These are phyloP conservation scores for Triplophysa bombifrons DNA, from an alignment of 2,797 vertebrate genomes.

Conservation along the genomic window DNA sequence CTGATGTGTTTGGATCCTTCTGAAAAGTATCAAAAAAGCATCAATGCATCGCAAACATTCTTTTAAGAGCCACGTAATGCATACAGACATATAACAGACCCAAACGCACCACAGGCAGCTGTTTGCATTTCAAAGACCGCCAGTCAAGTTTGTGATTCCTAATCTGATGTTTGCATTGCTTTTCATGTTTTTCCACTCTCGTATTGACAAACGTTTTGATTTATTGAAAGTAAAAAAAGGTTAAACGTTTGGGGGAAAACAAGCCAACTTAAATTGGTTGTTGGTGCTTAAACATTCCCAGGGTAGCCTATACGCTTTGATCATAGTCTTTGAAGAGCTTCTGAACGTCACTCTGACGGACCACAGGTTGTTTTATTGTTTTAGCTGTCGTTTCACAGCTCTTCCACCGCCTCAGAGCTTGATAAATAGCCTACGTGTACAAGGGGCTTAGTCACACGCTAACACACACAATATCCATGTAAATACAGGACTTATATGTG, in stretches of 20 bases:
- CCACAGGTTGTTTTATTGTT: constrained; percentile 25
- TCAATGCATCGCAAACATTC: neutral
- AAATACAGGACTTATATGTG: constrained; percentile 40
- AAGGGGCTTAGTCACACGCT: neutral
- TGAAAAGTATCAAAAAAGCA: constrained; percentile 21
- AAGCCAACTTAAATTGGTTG: constrained; percentile 28
- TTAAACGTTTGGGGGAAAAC: constrained; percentile 14
- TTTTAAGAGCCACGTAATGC: constrained; percentile 11
- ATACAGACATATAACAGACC: constrained; percentile 36
- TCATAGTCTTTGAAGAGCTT: constrained; percentile 22
- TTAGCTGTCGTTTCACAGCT: neutral
- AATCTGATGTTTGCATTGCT: constrained; percentile 24
- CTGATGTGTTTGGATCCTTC: neutral
- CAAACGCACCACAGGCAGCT: constrained; percentile 34
- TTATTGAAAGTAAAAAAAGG: constrained; percentile 1
- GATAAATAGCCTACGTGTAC: constrained; percentile 47
- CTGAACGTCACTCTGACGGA: neutral
- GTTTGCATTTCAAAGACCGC: constrained; percentile 41
- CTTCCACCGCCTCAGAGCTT: constrained; percentile 19
- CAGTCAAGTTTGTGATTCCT: constrained; percentile 28
- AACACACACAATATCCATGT: constrained; percentile 34
- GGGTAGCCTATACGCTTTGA: constrained; percentile 12
- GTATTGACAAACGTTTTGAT: constrained; percentile 15
- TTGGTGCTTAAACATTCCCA: constrained; percentile 24
- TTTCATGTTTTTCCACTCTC: constrained; percentile 26